Conservation (phyloP, 2,113 vertebrate genomes). For the Oreamnos americanus region DNA sequence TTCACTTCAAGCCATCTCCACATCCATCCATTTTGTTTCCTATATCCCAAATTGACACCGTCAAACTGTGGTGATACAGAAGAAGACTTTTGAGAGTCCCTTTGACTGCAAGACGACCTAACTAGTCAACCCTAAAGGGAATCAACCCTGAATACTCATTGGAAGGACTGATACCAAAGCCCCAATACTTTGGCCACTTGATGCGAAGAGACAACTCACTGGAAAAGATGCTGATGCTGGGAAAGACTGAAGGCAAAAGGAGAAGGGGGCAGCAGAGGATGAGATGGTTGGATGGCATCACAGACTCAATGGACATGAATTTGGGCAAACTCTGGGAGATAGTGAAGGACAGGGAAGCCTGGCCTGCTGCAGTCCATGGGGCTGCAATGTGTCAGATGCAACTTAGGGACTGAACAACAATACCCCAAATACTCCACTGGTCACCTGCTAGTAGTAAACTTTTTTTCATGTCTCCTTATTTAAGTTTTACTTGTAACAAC, state of each 20-base stretch:
- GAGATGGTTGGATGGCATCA: background rate
- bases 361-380: background rate
- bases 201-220: background rate
- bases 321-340: background rate
- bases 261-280: background rate
- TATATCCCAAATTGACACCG: background rate
- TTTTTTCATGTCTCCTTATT: background rate
- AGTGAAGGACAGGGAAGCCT: background rate
- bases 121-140: background rate
- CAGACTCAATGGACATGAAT: background rate
- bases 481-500: conserved; percentile 3
- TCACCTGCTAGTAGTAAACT: background rate
- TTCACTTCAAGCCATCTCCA: background rate
- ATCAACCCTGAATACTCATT: background rate
- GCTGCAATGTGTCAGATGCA: background rate
- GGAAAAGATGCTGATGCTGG: background rate
- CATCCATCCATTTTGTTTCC: background rate
- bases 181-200: background rate
- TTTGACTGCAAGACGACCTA: background rate
- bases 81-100: background rate
- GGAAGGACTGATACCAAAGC: background rate
- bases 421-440: background rate
- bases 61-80: background rate
- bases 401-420: background rate
- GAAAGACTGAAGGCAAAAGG: background rate